Percentiles rank a stretch among this genome's conserved stretches.
Evolutionary conservation across 2,888 invertebrate genomes (phyloP).

Genomic region (Hedychridium roseum): DNA sequence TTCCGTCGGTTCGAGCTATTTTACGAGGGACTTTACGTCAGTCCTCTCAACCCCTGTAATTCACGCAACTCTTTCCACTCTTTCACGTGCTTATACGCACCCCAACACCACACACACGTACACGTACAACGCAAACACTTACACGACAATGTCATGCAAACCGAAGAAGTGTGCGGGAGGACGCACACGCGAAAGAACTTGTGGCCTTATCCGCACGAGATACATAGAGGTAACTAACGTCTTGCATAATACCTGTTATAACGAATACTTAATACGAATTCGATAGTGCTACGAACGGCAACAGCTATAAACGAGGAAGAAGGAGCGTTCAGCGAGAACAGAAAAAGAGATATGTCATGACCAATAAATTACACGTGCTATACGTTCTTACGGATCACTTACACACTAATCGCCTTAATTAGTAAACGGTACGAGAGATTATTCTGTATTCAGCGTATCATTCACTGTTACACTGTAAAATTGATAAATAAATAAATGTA

Average conservation of each 20-base stretch:
- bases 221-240: slow-evolving; percentile 44
- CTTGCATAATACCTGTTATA: slow-evolving; percentile 29
- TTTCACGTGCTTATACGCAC: no score
- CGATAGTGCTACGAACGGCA: slow-evolving; percentile 15
- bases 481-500: slow-evolving; percentile 57
- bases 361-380: slow-evolving; percentile 50
- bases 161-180: slow-evolving; percentile 27
- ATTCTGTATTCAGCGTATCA: slow-evolving; percentile 57
- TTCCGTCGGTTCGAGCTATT: no score
- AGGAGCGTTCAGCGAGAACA: slow-evolving; percentile 18
- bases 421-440: slow-evolving; percentile 52
- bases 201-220: slow-evolving; percentile 55
- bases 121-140: no score
- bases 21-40: no score
- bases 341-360: slow-evolving; percentile 37
- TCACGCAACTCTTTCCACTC: no score
- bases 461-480: slow-evolving; percentile 57
- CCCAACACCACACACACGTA: slow-evolving; percentile 22
- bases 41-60: no score
- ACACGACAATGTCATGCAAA: no score
- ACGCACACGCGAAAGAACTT: slow-evolving; percentile 37
- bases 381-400: slow-evolving; percentile 55
- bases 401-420: slow-evolving; percentile 60
- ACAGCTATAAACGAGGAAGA: slow-evolving; percentile 1
- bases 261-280: slow-evolving; percentile 23